Percentiles rank a stretch among this genome's conserved stretches.
Evolutionary conservation across 2,888 invertebrate species (phyloP).

Genomic region (Gisinianus flammeolus): DNA sequence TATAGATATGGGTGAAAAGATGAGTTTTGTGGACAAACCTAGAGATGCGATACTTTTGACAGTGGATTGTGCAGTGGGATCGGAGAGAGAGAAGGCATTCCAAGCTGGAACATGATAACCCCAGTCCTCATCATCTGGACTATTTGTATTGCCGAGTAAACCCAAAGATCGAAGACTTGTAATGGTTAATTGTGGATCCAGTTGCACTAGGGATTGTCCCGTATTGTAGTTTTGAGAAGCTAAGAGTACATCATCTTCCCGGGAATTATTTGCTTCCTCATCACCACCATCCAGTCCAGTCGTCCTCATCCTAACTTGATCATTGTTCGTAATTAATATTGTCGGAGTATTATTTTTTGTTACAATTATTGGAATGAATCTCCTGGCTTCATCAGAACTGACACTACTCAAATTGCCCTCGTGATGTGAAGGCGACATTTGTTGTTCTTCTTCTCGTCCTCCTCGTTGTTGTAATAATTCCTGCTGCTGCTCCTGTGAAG

Average conservation of each 20-base stretch:
- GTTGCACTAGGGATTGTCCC: neutral
- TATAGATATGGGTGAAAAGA: too few relatives aligned
- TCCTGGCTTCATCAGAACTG: neutral
- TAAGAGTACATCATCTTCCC: slow-evolving; percentile 20
- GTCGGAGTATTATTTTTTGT: slow-evolving; percentile 29
- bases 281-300: neutral
- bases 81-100: slow-evolving; percentile 54
- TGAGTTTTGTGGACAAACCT: too few relatives aligned
- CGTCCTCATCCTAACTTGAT: neutral
- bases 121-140: slow-evolving; percentile 21
- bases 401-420: neutral
- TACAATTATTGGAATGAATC: slow-evolving; percentile 36
- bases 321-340: slow-evolving; percentile 21
- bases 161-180: slow-evolving; percentile 43
- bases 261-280: neutral
- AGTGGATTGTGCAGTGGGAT: slow-evolving; percentile 52
- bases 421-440: neutral
- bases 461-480: neutral
- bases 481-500: neutral
- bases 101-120: slow-evolving; percentile 48
- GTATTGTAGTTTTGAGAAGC: neutral
- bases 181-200: slow-evolving; percentile 41
- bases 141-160: slow-evolving; percentile 16
- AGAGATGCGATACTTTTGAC: slow-evolving; percentile 55
- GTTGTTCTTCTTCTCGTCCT: neutral